Conservation (phyloP, 2,888 invertebrate species). For the Pecten maximus region DNA sequence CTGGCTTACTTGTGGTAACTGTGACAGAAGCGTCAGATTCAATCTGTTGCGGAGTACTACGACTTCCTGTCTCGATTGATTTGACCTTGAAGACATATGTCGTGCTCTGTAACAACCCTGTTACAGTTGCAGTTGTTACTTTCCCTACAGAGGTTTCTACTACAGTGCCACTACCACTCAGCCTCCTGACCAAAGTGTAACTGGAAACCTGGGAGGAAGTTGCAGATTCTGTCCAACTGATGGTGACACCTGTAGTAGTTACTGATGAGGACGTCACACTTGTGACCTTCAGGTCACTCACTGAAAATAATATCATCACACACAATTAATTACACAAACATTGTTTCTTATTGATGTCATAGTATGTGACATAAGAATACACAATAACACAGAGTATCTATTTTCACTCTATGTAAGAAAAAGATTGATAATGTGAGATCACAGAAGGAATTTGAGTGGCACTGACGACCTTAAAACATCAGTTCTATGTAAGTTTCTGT, state of each 20-base stretch:
- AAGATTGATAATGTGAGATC: too few relatives aligned
- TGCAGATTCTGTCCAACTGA: background rate
- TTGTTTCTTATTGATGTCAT: too few relatives aligned
- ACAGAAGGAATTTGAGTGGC: too few relatives aligned
- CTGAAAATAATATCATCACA: background rate
- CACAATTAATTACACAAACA: too few relatives aligned
- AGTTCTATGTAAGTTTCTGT: too few relatives aligned
- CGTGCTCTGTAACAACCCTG: background rate
- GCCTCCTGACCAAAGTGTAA: background rate
- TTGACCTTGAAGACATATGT: background rate
- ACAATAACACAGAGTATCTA: too few relatives aligned
- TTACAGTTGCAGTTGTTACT: background rate
- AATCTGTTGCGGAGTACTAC: background rate
- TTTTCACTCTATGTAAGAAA: too few relatives aligned
- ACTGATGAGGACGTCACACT: background rate
- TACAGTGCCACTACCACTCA: background rate
- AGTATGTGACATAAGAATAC: too few relatives aligned
- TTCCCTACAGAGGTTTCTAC: background rate
- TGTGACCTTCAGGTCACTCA: background rate
- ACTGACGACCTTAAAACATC: too few relatives aligned
- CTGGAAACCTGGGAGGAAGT: background rate
- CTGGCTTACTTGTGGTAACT: background rate
- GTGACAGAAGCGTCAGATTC: constrained; percentile 6
- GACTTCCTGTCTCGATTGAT: background rate
- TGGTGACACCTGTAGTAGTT: background rate